A percentile compares a stretch with the other conserved stretches of the same genome.
Conservation (phyloP, 1,140 invertebrate genomes). For the Pollicipes pollicipes region DNA sequence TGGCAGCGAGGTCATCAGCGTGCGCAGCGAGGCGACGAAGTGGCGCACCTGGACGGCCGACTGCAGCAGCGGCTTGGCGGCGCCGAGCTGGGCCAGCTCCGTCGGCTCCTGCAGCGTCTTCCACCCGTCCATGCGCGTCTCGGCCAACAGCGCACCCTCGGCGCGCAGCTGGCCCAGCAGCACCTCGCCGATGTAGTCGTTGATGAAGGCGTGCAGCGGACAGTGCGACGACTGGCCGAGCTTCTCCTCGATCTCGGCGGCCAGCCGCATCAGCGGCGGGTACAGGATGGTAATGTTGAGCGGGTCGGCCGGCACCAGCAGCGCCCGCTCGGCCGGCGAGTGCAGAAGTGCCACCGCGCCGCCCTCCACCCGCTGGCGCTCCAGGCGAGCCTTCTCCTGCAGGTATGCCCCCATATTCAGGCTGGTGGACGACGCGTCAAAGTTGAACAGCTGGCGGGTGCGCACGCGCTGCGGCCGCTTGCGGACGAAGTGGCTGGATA, state of each 20-base stretch:
- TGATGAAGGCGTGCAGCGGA: constrained; percentile 51
- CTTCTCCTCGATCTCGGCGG: constrained; percentile 52
- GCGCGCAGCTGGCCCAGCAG: constrained; percentile 26
- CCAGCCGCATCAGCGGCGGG: constrained; percentile 50
- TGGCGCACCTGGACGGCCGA: constrained; percentile 43
- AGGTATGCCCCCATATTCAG: not conserved
- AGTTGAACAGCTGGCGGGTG: constrained; percentile 69
- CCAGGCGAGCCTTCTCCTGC: not conserved
- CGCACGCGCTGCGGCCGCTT: constrained; percentile 71
- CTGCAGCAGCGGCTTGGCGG: constrained; percentile 47
- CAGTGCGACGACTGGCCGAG: constrained; percentile 40
- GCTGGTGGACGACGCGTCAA: constrained; percentile 46
- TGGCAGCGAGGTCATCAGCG: constrained; percentile 49
- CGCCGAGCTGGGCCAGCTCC: constrained; percentile 38
- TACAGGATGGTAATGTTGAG: constrained; percentile 58
- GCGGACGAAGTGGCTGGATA: constrained; percentile 42
- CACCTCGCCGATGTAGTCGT: constrained; percentile 52
- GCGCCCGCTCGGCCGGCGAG: constrained; percentile 14
- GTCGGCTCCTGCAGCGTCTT: constrained; percentile 33
- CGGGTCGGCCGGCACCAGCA: constrained; percentile 46
- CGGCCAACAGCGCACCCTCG: constrained; percentile 15
- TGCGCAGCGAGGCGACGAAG: constrained; percentile 45
- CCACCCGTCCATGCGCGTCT: constrained; percentile 15
- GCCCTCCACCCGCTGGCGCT: not conserved
- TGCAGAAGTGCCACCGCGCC: not conserved